Conservation (phyloP, 1,140 invertebrate genomes). For the Cyclina sinensis region DNA sequence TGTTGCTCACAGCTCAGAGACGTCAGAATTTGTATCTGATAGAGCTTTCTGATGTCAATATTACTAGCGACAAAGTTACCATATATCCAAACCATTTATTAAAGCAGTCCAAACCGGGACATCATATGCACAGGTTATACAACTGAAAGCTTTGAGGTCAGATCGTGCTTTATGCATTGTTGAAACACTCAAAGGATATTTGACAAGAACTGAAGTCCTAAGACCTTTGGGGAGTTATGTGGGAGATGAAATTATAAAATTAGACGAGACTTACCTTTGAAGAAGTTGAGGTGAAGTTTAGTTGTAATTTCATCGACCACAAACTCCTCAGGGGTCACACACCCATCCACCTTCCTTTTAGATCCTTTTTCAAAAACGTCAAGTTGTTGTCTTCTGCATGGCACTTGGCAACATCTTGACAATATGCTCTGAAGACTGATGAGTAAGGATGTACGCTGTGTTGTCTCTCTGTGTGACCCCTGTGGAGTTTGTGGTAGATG, state of each 20-base stretch:
- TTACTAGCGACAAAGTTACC: background rate
- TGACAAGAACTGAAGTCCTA: background rate
- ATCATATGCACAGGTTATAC: background rate
- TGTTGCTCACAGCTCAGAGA: conserved; percentile 57
- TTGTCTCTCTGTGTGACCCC: background rate
- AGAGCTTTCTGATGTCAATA: background rate
- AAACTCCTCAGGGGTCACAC: background rate
- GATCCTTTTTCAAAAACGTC: background rate
- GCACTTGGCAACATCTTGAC: background rate
- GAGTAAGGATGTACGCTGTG: background rate
- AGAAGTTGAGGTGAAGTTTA: background rate
- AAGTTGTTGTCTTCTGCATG: background rate
- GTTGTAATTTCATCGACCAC: background rate
- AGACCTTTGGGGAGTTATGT: background rate
- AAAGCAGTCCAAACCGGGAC: conserved; percentile 31
- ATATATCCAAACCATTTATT: background rate
- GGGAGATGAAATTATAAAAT: conserved; percentile 14
- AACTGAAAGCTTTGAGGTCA: background rate
- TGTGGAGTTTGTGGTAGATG: background rate
- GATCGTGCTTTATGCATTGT: conserved; percentile 4
- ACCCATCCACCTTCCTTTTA: background rate
- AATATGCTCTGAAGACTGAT: conserved; percentile 19
- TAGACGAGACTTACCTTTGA: background rate
- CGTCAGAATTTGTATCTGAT: conserved; percentile 45
- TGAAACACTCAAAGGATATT: background rate